These are phyloP conservation scores for Delphinus delphis DNA, from an alignment of 2,113 vertebrate species.

Conservation along the genomic window DNA sequence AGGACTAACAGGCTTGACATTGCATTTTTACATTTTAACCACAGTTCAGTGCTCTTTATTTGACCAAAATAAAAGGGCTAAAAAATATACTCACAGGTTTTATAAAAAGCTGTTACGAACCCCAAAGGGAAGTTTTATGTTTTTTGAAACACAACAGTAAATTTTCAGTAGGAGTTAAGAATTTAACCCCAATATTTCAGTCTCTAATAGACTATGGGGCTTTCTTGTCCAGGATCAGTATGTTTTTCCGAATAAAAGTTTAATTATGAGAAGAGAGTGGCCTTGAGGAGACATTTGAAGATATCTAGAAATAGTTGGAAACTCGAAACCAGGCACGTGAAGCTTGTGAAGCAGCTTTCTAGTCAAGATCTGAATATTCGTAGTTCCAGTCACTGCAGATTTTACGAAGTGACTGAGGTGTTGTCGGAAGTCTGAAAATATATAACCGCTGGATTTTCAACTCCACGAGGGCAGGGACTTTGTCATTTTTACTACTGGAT, in stretches of 20 bases:
- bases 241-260: not conserved
- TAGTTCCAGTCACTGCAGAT: not conserved
- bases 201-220: not conserved
- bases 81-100: not conserved
- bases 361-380: not conserved
- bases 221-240: not conserved
- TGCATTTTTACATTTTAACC: not conserved
- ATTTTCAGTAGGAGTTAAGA: not conserved
- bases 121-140: not conserved
- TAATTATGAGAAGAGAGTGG: not conserved
- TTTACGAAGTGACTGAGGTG: not conserved
- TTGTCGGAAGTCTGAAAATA: not conserved
- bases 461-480: accelerated
- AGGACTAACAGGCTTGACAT: not conserved
- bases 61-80: not conserved
- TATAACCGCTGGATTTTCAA: not conserved
- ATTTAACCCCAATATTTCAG: not conserved
- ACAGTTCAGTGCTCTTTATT: not conserved
- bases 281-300: not conserved
- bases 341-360: not conserved
- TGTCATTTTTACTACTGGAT: not conserved
- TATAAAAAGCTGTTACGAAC: constrained; percentile 16
- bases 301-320: not conserved
- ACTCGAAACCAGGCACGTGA: not conserved
- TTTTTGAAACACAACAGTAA: not conserved